Percentiles rank a stretch among this genome's conserved stretches.
phyloP scores from a whole-genome alignment of 2,888 invertebrate genomes.

The Eucriotettix oculatus region DNA sequence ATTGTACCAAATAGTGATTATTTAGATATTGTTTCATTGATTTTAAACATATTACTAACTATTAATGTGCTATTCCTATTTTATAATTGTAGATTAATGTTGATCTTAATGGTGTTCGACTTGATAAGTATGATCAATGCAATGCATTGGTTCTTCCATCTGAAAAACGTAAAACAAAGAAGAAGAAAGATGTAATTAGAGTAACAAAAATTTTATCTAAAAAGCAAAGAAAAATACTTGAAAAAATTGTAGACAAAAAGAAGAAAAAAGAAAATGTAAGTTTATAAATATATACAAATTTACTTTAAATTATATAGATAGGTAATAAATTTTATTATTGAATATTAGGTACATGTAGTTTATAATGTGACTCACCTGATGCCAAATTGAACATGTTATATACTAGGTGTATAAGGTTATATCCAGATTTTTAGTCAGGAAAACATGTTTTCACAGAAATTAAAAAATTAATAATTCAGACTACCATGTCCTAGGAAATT shows the following conservation, averaged over 20 bases:
- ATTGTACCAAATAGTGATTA: background rate
- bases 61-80: constrained; percentile 1
- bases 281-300: constrained; percentile 6
- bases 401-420: too few relatives aligned
- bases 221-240: constrained; percentile 68
- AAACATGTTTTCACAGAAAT: too few relatives aligned
- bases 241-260: constrained; percentile 75
- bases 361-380: too few relatives aligned
- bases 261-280: constrained; percentile 78
- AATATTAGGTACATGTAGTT: too few relatives aligned
- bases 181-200: constrained; percentile 36
- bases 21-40: background rate
- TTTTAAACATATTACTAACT: background rate
- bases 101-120: constrained; percentile 34
- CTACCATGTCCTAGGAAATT: too few relatives aligned
- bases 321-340: too few relatives aligned
- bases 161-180: constrained; percentile 59
- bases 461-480: too few relatives aligned
- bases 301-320: too few relatives aligned
- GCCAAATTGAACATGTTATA: too few relatives aligned
- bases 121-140: constrained; percentile 49
- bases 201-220: constrained; percentile 60
- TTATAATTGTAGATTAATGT: constrained; percentile 42
- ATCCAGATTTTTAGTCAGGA: too few relatives aligned
- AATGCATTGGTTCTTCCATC: constrained; percentile 73